A percentile compares a stretch with the other conserved stretches of the same genome.
Conservation (phyloP, 1,140 invertebrate genomes). For the Apis laboriosa region DNA sequence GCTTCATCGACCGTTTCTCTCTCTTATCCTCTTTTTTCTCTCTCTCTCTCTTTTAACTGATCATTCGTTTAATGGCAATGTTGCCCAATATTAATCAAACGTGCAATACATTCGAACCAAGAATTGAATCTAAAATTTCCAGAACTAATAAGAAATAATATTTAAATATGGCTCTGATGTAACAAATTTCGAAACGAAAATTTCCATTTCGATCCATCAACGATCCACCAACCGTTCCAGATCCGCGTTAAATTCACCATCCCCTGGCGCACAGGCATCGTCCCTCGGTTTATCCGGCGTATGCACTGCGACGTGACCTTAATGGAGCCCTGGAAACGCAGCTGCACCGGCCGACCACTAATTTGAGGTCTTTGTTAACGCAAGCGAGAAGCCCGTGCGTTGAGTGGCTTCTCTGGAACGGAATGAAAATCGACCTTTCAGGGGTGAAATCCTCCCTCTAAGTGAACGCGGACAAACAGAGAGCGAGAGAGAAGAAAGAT, state of each 20-base stretch:
- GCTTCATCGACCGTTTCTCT: slow-evolving; percentile 2
- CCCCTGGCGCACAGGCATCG: background rate
- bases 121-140: too few relatives aligned
- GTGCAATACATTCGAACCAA: too few relatives aligned
- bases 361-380: slow-evolving; percentile 68
- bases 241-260: background rate
- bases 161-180: too few relatives aligned
- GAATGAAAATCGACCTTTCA: slow-evolving; percentile 45
- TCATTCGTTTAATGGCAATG: background rate
- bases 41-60: background rate
- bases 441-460: background rate
- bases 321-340: slow-evolving; percentile 48
- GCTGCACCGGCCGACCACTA: slow-evolving; percentile 54
- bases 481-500: background rate
- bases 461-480: background rate
- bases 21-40: background rate
- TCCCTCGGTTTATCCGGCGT: slow-evolving; percentile 16
- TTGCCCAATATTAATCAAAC: too few relatives aligned
- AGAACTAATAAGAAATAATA: too few relatives aligned
- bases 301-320: slow-evolving; percentile 43
- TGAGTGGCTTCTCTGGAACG: slow-evolving; percentile 34
- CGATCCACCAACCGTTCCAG: background rate
- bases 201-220: background rate
- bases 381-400: slow-evolving; percentile 49
- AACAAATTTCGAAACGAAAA: background rate